Percentiles rank a stretch among this genome's conserved stretches.
These are phyloP conservation scores for Mus minutoides DNA, from an alignment of 2,797 vertebrate genomes.

Conservation along the genomic window DNA sequence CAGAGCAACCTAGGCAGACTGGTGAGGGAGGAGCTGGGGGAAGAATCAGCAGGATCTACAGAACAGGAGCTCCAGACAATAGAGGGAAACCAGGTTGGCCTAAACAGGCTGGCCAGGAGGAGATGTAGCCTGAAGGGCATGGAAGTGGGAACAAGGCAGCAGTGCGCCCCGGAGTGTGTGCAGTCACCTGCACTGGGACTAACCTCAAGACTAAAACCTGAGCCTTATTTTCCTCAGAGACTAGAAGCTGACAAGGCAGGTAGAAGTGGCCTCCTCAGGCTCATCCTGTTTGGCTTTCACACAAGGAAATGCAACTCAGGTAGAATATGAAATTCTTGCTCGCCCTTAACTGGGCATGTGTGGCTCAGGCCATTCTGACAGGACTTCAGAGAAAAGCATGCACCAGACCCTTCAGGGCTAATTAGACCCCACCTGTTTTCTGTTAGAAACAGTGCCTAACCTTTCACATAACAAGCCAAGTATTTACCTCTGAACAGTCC, in stretches of 20 bases:
- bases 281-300: neutral
- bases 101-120: neutral
- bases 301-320: neutral
- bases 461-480: neutral
- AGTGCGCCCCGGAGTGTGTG: rapidly evolving
- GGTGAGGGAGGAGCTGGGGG: neutral
- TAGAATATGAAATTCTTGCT: neutral
- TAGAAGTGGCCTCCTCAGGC: neutral
- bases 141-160: neutral
- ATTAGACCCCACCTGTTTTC: neutral
- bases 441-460: neutral
- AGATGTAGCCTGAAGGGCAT: neutral
- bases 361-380: neutral
- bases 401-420: neutral
- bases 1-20: neutral
- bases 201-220: slow-evolving; percentile 23
- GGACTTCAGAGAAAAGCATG: neutral
- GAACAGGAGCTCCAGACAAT: neutral
- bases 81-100: neutral
- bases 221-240: neutral
- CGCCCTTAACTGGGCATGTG: neutral
- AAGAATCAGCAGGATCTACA: neutral
- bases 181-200: neutral
- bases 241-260: neutral
- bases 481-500: neutral